Evolutionary conservation across 2,113 vertebrate species (phyloP).

Genomic region (Neopipo cinnamomea): DNA sequence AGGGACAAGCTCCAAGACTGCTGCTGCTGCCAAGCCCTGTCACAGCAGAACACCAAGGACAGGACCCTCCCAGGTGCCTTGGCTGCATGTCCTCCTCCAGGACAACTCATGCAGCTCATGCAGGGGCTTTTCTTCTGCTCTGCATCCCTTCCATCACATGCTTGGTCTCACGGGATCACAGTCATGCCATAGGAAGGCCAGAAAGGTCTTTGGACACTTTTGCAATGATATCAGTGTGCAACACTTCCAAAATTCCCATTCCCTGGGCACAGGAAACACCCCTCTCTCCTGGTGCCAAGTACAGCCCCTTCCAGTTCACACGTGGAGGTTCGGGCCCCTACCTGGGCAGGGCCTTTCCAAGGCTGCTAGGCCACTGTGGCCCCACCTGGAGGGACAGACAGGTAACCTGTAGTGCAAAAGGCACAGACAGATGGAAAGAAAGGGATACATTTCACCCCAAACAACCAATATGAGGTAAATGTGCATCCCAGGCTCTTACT

Average conservation of each 20-base stretch:
- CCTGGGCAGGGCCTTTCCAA: background rate
- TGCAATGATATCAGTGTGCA: background rate
- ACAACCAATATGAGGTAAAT: background rate
- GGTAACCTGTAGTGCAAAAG: background rate
- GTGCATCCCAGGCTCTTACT: background rate
- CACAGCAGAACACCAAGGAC: background rate
- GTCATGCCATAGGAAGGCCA: background rate
- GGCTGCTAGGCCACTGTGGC: background rate
- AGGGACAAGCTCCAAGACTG: background rate
- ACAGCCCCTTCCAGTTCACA: background rate
- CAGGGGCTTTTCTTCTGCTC: background rate
- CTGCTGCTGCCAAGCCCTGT: background rate
- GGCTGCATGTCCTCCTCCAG: background rate
- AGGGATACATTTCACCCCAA: background rate
- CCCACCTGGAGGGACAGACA: background rate
- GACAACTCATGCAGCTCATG: background rate
- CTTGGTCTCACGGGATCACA: rapidly evolving
- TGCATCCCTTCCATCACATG: background rate
- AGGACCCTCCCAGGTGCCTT: background rate
- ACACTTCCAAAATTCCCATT: background rate
- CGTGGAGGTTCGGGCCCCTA: background rate
- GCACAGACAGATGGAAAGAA: background rate
- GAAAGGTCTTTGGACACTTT: background rate
- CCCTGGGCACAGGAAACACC: background rate
- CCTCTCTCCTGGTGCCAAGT: background rate